Conservation (phyloP, 2,113 vertebrate species). For the Saimiri boliviensis region DNA sequence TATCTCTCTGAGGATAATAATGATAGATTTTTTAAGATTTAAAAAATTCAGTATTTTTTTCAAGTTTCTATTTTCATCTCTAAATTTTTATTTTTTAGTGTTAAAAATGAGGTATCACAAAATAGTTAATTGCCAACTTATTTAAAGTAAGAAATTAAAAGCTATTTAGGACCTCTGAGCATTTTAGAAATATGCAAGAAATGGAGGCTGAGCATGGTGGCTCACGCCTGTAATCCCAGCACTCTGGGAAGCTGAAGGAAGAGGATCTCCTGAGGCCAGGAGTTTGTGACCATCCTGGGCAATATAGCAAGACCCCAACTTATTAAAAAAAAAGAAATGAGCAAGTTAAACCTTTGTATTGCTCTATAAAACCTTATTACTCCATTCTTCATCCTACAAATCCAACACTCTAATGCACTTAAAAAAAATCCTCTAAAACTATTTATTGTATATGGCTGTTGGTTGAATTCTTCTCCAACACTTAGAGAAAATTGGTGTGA, state of each 20-base stretch:
- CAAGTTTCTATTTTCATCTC: not conserved
- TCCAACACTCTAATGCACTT: not conserved
- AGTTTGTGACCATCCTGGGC: too few species aligned
- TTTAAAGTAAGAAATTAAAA: not conserved
- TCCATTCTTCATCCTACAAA: not conserved
- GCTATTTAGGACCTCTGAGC: not conserved
- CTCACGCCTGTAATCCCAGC: too few species aligned
- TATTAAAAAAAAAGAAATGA: not conserved
- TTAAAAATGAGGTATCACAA: not conserved
- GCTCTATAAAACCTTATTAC: not conserved
- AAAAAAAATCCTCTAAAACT: too few species aligned
- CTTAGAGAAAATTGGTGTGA: not conserved
- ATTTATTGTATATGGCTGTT: not conserved
- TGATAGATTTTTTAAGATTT: not conserved
- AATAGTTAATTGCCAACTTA: not conserved
- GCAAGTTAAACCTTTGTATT: not conserved
- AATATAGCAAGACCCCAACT: too few species aligned
- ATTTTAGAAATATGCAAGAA: not conserved
- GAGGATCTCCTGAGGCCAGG: not conserved
- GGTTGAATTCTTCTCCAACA: not conserved
- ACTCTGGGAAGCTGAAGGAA: not conserved
- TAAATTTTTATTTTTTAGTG: not conserved
- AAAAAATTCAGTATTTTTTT: not conserved
- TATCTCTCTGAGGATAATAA: not conserved
- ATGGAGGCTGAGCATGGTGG: too few species aligned